These are phyloP conservation scores for Phrynocephalus versicolor DNA, from an alignment of 2,113 vertebrate genomes.

Conservation along the genomic window DNA sequence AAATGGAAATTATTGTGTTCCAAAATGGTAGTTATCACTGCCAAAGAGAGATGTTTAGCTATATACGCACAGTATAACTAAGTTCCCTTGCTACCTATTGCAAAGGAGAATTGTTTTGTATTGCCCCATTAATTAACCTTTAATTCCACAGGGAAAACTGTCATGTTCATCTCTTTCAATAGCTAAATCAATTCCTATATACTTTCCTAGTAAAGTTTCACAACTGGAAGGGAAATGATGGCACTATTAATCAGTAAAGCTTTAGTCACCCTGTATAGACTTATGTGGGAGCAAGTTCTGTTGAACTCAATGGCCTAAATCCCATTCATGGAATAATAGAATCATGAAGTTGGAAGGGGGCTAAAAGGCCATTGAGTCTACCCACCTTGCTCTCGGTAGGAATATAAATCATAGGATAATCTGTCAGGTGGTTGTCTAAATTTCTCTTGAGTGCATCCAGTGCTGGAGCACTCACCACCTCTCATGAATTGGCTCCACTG, in stretches of 20 bases:
- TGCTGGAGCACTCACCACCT: too few species aligned
- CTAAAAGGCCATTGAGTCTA: too few species aligned
- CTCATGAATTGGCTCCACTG: too few species aligned
- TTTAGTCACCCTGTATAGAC: too few species aligned
- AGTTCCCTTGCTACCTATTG: constrained; percentile 37
- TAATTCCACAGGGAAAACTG: constrained; percentile 27
- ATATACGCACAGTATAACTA: constrained; percentile 13
- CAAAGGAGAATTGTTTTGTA: constrained; percentile 38
- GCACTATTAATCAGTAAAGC: constrained; percentile 22
- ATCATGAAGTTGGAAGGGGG: too few species aligned
- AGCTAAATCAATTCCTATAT: constrained; percentile 34
- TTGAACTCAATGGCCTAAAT: too few species aligned
- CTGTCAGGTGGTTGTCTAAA: too few species aligned
- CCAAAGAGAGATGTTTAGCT: not conserved
- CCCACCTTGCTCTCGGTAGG: too few species aligned
- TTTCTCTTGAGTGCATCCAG: too few species aligned
- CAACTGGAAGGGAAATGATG: constrained; percentile 40
- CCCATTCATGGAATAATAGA: too few species aligned
- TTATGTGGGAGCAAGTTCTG: too few species aligned
- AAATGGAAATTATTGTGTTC: not conserved
- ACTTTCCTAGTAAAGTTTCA: constrained; percentile 42
- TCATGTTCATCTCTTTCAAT: constrained; percentile 30
- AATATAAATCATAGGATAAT: too few species aligned
- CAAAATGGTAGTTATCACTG: not conserved
- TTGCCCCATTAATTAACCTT: constrained; percentile 58